Conservation (phyloP, 2,888 invertebrate species). For the Drosophila dives region DNA sequence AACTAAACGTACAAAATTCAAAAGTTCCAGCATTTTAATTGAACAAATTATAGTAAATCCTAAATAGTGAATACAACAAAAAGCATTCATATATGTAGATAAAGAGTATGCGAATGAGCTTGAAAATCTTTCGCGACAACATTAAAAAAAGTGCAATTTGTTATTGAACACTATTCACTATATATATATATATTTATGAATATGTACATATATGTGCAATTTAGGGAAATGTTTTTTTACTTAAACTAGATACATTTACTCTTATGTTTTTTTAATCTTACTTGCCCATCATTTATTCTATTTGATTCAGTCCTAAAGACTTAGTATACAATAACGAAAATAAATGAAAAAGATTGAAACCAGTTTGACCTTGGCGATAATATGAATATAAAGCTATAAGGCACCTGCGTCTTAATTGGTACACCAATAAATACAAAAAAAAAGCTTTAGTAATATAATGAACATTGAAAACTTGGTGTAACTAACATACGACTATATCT, state of each 20-base stretch:
- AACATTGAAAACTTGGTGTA: neutral
- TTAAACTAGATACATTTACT: neutral
- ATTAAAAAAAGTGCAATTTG: constrained; percentile 14
- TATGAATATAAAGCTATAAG: neutral
- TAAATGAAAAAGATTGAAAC: constrained; percentile 3
- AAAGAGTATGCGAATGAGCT: constrained; percentile 9
- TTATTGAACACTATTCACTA: constrained; percentile 7
- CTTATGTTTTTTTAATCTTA: neutral
- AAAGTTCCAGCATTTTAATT: constrained; percentile 24
- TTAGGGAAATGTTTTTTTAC: neutral
- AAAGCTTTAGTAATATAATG: constrained; percentile 7
- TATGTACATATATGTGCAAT: neutral
- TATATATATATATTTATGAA: neutral
- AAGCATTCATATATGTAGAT: constrained; percentile 1
- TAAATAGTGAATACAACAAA: neutral
- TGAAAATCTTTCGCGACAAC: neutral
- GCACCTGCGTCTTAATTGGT: neutral
- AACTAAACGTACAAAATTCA: constrained; percentile 36
- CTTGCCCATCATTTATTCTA: neutral
- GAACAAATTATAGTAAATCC: constrained; percentile 2
- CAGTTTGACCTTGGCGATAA: constrained; percentile 1
- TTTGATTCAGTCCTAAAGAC: constrained; percentile 1
- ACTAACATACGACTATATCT: neutral
- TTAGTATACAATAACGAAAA: constrained; percentile 7
- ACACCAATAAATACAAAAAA: neutral